Evolutionary conservation across 2,113 vertebrate species (phyloP).

Genomic region (Seriola dumerili): DNA sequence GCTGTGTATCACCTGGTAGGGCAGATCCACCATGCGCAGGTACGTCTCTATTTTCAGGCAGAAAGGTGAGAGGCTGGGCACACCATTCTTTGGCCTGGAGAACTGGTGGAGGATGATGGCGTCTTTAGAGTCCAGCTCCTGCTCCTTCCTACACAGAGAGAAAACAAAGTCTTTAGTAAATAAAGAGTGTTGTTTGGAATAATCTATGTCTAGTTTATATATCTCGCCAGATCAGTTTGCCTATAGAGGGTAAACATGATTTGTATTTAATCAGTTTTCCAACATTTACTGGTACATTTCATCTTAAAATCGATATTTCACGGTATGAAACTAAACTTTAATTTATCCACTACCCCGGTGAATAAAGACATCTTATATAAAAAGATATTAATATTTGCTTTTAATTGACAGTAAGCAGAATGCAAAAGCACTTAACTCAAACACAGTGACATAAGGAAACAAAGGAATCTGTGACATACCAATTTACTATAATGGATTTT

Average conservation of each 20-base stretch:
- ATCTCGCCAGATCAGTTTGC: not conserved
- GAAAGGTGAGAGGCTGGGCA: conserved; percentile 96
- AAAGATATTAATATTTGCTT: not conserved
- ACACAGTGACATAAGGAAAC: not conserved
- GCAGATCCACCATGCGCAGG: conserved; percentile 96
- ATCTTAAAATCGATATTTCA: not conserved
- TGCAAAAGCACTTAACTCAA: not conserved
- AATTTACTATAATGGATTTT: not conserved
- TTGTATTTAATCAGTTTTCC: not conserved
- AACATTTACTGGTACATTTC: not conserved
- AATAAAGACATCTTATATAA: not conserved
- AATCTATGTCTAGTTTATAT: not conserved
- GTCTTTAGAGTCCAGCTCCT: conserved; percentile 97
- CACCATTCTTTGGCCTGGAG: conserved; percentile 93
- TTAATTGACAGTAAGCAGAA: not conserved
- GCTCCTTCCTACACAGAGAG: conserved; percentile 89
- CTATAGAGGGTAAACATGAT: not conserved
- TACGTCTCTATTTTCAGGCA: conserved; percentile 99
- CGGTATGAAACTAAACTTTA: not conserved
- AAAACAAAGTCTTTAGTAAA: not conserved
- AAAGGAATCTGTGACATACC: not conserved
- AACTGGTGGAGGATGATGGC: conserved; percentile 99
- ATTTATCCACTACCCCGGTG: not conserved
- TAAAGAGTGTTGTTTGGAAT: not conserved
- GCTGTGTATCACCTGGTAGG: conserved; percentile 91